Percentiles rank a stretch among this genome's conserved stretches.
Evolutionary conservation across 2,797 vertebrate species (phyloP).

Genomic region (Sebastes ruberrimus): DNA sequence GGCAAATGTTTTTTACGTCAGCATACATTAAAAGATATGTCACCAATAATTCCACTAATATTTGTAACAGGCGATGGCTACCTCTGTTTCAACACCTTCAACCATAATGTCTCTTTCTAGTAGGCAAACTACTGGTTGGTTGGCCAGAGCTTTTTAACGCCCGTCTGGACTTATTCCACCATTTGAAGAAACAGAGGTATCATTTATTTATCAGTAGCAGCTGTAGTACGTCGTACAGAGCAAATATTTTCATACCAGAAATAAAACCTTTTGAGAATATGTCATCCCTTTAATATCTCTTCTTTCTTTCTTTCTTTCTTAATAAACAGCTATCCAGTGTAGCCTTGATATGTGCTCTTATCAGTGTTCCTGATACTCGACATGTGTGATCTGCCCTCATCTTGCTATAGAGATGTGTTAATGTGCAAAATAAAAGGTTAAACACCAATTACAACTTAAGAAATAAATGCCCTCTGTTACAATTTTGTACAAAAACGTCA

Average conservation of each 20-base stretch:
- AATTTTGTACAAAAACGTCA: conserved; percentile 61
- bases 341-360: conserved; percentile 63
- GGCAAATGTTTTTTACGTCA: conserved; percentile 12
- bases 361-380: conserved; percentile 60
- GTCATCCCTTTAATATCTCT: conserved; percentile 67
- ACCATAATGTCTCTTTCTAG: conserved; percentile 1
- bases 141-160: conserved; percentile 75
- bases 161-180: conserved; percentile 23
- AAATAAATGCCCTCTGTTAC: conserved; percentile 74
- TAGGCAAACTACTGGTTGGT: conserved; percentile 77
- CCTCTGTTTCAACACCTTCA: conserved; percentile 35
- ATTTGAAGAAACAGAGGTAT: conserved; percentile 38
- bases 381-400: conserved; percentile 49
- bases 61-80: conserved; percentile 1
- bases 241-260: conserved; percentile 77
- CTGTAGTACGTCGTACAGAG: conserved; percentile 53
- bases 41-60: not conserved
- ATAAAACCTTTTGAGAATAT: conserved; percentile 64
- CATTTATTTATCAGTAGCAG: conserved; percentile 4
- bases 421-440: conserved; percentile 80
- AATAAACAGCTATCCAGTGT: conserved; percentile 64
- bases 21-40: not conserved
- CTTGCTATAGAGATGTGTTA: conserved; percentile 79
- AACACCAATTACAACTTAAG: conserved; percentile 66
- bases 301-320: conserved; percentile 23